These are phyloP conservation scores for Acestrorhynchus altus DNA, from an alignment of 2,797 vertebrate genomes.

Conservation along the genomic window DNA sequence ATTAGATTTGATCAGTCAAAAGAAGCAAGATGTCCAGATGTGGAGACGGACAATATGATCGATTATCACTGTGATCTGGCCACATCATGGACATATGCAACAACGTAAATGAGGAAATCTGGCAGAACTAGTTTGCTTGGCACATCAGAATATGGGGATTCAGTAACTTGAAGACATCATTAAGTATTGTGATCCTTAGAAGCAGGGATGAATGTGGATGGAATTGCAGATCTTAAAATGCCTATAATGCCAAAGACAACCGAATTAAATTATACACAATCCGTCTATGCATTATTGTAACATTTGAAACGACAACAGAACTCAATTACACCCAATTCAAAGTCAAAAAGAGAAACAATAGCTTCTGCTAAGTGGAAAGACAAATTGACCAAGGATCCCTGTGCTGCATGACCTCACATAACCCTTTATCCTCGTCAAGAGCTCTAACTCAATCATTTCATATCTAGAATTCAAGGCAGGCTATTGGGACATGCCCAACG, in stretches of 20 bases:
- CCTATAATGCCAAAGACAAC: background rate
- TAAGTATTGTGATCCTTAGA: too few relatives aligned
- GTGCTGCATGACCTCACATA: background rate
- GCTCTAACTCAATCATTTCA: background rate
- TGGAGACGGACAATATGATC: background rate
- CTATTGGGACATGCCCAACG: background rate
- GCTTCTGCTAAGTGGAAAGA: background rate
- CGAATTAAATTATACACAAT: background rate
- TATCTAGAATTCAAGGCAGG: background rate
- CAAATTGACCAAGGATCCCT: background rate
- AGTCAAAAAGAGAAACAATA: background rate
- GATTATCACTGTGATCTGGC: too few relatives aligned
- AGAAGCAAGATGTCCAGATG: background rate
- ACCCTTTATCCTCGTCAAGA: background rate
- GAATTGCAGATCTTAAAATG: background rate
- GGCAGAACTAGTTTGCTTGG: too few relatives aligned
- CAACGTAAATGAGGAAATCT: too few relatives aligned
- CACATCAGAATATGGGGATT: too few relatives aligned
- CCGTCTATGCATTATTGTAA: background rate
- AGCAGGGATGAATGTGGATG: background rate
- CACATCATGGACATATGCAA: too few relatives aligned
- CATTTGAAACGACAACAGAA: background rate
- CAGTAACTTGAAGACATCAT: too few relatives aligned
- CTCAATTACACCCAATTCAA: background rate
- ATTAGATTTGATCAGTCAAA: conserved; percentile 22